Conservation (phyloP, 2,888 invertebrate genomes). For the Molanna angustata region DNA sequence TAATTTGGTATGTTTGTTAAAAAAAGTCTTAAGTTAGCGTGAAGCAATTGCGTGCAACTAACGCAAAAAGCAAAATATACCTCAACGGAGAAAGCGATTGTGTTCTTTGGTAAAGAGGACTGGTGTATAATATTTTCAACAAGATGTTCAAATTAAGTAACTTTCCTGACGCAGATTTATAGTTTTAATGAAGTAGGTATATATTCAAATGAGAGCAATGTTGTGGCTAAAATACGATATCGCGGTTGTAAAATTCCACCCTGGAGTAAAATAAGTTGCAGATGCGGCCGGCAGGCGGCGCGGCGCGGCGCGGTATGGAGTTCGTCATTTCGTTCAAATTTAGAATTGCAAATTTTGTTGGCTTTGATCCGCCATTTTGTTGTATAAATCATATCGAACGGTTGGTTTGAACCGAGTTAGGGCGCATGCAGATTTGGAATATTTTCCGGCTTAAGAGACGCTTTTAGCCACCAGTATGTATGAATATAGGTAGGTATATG, state of each 20-base stretch:
- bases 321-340: conserved; percentile 28
- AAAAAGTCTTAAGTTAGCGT: no score
- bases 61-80: no score
- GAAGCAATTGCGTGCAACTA: no score
- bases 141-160: conserved; percentile 9
- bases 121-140: not conserved
- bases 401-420: conserved; percentile 5
- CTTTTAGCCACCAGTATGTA: no score
- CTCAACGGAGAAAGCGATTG: no score
- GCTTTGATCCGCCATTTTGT: conserved; percentile 25
- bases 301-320: conserved; percentile 8
- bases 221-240: conserved; percentile 21
- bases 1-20: no score
- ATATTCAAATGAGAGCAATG: conserved; percentile 25
- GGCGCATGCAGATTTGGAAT: no score
- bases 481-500: no score
- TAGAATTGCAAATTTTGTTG: conserved; percentile 31
- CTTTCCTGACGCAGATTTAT: conserved; percentile 18
- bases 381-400: conserved; percentile 27
- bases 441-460: no score
- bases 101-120: no score
- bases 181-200: conserved; percentile 28
- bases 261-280: conserved; percentile 5
- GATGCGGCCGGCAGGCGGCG: conserved; percentile 22
- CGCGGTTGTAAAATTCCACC: conserved; percentile 13